phyloP scores from a whole-genome alignment of 2,888 invertebrate genomes.

The Campoletis raptor region DNA sequence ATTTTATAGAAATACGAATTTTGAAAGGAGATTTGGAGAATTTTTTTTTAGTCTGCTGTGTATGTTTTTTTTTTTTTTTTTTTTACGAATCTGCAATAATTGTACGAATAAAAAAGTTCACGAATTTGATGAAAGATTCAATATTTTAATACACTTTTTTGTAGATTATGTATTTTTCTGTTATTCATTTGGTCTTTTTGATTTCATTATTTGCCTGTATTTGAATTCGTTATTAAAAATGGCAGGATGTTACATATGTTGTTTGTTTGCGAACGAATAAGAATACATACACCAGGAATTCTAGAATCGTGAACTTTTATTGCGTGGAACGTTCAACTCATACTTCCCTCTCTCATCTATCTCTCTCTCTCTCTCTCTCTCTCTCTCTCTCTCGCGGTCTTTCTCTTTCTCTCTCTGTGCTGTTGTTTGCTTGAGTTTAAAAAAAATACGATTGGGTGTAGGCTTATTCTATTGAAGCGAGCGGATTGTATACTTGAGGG shows the following conservation, averaged over 20 bases:
- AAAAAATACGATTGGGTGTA: slow-evolving; percentile 12
- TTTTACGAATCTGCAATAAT: too few relatives aligned
- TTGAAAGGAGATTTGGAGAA: background rate
- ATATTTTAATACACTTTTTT: background rate
- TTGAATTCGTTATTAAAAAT: background rate
- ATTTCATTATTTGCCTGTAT: too few relatives aligned
- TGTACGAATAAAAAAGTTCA: too few relatives aligned
- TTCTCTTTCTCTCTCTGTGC: background rate
- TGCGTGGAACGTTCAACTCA: background rate
- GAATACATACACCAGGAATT: background rate
- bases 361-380: background rate
- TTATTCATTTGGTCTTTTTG: background rate
- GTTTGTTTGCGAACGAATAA: background rate
- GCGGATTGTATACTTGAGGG: slow-evolving; percentile 16
- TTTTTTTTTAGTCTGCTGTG: too few relatives aligned
- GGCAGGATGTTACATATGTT: background rate
- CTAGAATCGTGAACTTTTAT: slow-evolving; percentile 3
- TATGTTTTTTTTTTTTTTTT: background rate
- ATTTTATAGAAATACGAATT: background rate
- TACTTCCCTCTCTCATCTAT: background rate
- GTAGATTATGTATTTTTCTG: background rate
- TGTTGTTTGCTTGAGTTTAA: slow-evolving; percentile 24
- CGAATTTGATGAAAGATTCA: background rate
- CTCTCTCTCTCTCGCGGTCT: background rate
- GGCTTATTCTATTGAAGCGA: slow-evolving; percentile 15